Base-by-base conservation (phyloP, 1,140 invertebrate genomes). In the Platyscapa corneri region DNA sequence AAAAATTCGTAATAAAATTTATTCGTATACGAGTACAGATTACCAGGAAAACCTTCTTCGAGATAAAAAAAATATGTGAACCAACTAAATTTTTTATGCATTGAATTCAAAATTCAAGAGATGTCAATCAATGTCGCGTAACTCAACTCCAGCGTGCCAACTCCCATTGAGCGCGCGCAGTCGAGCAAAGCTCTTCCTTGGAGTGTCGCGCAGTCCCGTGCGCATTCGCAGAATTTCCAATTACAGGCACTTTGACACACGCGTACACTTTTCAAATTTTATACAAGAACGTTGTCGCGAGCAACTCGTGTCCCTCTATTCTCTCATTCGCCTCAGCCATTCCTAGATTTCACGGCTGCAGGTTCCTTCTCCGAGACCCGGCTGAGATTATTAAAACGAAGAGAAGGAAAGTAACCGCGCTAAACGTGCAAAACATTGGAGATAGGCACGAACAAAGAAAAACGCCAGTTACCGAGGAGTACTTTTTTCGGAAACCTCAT, bases 291-390 rank as follows among this genome's bases (percentile, higher is more conserved):
- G 27, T 32, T 8, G 23, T 53, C 75, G 16, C 27, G 27, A 49
- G 7, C 64, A 32, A 8, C 30, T 67, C 30, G 12, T 67, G 27
- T 53, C 14, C 46, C 3, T 60, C 8, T 60, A 60, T 23, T 78
- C 53, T 78, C 18, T 10, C 3, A 78, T 60, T 78, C 18, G 53
- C 10, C 27, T 37, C 53, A 14, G 12, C 20, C 18, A 78, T 64
- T 78, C 16, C 30, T 78, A 10, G 20, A 78, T 60, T 78, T 78
- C 53, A 78, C 49, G 76, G 49, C 18, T 60, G 49, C 76, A 78
- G 76, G 42, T 76, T 76, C 16, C 20, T 60, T 60, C 10, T 60
- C 23, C 56, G 10, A n/a, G n/a, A 6, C 10, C 3, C 10, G 5
- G 20, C 23, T 20, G 16, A 39, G 70, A 23, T 74, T 74, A 74